Evolutionary conservation across 2,113 vertebrate species (phyloP).

Genomic region (Lethenteron reissneri): DNA sequence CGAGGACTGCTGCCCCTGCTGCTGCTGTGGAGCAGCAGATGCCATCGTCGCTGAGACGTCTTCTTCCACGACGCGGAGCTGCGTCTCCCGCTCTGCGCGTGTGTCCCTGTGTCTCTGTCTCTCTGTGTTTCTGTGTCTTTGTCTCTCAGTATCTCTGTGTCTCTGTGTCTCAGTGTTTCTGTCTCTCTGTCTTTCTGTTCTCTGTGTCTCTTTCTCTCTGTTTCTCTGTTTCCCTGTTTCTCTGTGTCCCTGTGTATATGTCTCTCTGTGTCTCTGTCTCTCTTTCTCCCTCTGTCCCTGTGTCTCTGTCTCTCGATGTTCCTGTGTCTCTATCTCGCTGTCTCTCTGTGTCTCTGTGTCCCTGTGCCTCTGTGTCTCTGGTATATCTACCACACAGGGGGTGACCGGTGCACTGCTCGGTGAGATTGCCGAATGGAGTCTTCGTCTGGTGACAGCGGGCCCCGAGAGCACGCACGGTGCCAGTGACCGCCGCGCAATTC

Average conservation of each 20-base stretch:
- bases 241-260: not conserved
- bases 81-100: not conserved
- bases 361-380: no score
- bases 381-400: no score
- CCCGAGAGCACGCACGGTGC: no score
- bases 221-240: not conserved
- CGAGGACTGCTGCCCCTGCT: no score
- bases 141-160: not conserved
- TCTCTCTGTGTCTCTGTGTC: no score
- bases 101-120: not conserved
- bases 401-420: no score
- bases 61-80: no score
- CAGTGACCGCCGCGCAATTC: no score
- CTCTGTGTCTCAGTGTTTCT: not conserved
- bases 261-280: not conserved
- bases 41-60: no score
- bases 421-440: no score
- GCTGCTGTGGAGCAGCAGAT: no score
- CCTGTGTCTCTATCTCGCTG: not conserved
- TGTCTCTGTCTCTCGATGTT: constrained; percentile 4
- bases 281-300: not conserved
- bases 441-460: no score
- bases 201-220: not conserved
- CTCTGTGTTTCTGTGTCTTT: not conserved
- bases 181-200: not conserved